Evolutionary conservation across 2,888 invertebrate species (phyloP).

Genomic region (Torymus texanus): DNA sequence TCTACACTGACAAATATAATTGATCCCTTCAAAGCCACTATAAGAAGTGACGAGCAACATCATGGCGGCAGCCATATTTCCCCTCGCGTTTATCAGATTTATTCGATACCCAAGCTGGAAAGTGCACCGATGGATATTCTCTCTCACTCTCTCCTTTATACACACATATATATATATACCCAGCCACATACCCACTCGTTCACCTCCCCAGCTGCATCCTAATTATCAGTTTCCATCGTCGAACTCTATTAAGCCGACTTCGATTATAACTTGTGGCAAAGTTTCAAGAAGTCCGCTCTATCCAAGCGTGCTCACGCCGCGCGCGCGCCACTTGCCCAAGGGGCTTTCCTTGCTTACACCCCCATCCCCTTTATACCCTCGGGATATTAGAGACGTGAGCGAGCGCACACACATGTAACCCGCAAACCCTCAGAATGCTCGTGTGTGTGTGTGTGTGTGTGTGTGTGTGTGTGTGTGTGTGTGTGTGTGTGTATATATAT

Average conservation of each 20-base stretch:
- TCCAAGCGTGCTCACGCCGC: too few relatives aligned
- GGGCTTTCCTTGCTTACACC: conserved; percentile 19
- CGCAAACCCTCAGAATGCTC: too few relatives aligned
- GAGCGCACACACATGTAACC: neutral
- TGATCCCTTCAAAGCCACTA: too few relatives aligned
- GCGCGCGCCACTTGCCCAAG: conserved; percentile 37
- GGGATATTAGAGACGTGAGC: conserved; percentile 44
- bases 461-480: too few relatives aligned
- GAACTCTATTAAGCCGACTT: conserved; percentile 69
- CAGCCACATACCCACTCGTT: too few relatives aligned
- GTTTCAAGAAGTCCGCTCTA: conserved; percentile 58
- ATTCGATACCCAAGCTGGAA: conserved; percentile 45
- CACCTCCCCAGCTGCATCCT: conserved; percentile 58
- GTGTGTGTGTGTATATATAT: too few relatives aligned
- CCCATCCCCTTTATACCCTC: neutral
- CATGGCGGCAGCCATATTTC: conserved; percentile 1
- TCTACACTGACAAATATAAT: too few relatives aligned
- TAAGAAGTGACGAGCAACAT: too few relatives aligned
- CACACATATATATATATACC: too few relatives aligned
- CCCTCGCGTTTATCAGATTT: conserved; percentile 38
- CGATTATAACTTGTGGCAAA: conserved; percentile 68
- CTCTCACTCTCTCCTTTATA: too few relatives aligned
- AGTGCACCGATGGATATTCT: conserved; percentile 1
- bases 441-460: too few relatives aligned
- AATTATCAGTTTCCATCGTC: conserved; percentile 68